Percentiles rank a stretch among this genome's conserved stretches.
Conservation (phyloP, 2,797 vertebrate species). For the Tympanoctomys barrerae region DNA sequence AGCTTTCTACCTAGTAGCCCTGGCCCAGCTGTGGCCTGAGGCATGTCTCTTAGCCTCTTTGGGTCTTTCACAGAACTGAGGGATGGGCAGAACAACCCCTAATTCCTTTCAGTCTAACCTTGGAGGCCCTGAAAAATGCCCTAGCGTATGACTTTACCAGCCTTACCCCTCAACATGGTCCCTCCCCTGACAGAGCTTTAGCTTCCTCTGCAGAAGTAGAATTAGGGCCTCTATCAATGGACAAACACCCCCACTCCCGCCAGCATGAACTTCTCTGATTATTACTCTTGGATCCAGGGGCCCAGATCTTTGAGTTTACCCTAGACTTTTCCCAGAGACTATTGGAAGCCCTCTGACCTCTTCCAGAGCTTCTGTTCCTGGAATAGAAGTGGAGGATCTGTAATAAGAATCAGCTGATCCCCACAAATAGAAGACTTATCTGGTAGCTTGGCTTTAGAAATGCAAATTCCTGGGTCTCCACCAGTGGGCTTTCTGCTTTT, state of each 20-base stretch:
- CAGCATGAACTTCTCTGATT: not conserved
- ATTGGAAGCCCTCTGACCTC: not conserved
- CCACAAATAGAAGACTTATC: not conserved
- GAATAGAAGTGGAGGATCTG: not conserved
- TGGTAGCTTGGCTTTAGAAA: not conserved
- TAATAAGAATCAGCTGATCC: not conserved
- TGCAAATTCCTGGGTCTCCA: not conserved
- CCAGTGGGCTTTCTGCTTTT: not conserved
- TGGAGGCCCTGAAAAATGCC: not conserved
- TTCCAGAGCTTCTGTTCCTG: not conserved
- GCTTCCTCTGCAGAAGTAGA: not conserved
- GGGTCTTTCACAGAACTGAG: not conserved
- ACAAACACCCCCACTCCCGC: not conserved
- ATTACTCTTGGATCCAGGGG: not conserved
- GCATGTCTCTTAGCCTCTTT: not conserved
- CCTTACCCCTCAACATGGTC: not conserved
- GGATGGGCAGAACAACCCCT: not conserved
- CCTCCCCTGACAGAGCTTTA: not conserved
- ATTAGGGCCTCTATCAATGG: not conserved
- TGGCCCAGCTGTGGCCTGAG: not conserved
- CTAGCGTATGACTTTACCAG: not conserved
- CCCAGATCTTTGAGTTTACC: not conserved
- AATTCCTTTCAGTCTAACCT: not conserved
- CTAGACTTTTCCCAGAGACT: not conserved
- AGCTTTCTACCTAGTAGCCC: not conserved